Evolutionary conservation across 2,888 invertebrate genomes (phyloP), one percentile per base, ranked within the genome.

Genomic region (Watsonalla cultraria): DNA sequence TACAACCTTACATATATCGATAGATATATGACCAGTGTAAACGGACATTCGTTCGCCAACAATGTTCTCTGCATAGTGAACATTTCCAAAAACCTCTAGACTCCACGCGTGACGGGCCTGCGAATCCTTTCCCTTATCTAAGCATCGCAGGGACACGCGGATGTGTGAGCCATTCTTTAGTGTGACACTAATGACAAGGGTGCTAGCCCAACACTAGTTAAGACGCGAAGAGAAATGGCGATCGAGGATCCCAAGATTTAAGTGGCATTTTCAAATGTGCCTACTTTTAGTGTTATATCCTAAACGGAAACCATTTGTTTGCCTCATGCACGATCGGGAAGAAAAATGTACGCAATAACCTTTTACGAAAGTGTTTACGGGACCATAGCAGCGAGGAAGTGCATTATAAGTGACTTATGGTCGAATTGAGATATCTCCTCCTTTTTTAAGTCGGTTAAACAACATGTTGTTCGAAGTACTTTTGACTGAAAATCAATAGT

Each of bases 221-320:
- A 88, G 86, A 82, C 79, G 75, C 80, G 72, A 80, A 86, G 86
- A 89, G 80, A 85, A 86, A 89, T 86, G 80, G 85, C 89, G 78
- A 89, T 89, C 81, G 87, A 82, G 80, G 80, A 87, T 82, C 86
- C 82, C 81, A 86, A 88, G 89, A 89, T 89, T 88, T 89, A 88
- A 87, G 85, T 84, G 87, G 84, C 86, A 88, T 82, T 89, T 86
- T 85, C 86, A 84, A 89, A 88, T 85, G 86, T 82, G 88, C 88
- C 86, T 89, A 89, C 88, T 88, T 87, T 88, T 86, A 89, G 86
- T 86, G 84, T 89, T 89, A 89, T 89, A 86, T 86, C 86, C 86
- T 86, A 84, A 86, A 84, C 87, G 88, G 86, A 87, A 87, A 77
- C 84, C 83, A 87, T 89, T 90, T 87, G 84, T 89, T 87, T 84